Evolutionary conservation across 1,140 invertebrate species (phyloP).

Genomic region (Pseudomyrmex pallidus): DNA sequence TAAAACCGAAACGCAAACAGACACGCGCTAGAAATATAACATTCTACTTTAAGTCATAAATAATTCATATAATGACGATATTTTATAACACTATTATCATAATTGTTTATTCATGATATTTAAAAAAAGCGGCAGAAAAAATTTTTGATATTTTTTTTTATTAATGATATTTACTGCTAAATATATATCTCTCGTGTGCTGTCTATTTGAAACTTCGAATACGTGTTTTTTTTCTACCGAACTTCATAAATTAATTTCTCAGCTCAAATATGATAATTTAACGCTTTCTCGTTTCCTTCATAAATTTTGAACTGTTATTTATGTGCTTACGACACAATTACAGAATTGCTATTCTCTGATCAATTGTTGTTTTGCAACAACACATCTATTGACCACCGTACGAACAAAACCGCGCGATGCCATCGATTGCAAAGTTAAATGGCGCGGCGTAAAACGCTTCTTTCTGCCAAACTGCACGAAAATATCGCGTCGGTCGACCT

Average conservation of each 20-base stretch:
- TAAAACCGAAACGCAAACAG: conserved; percentile 24
- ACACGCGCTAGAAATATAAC: neutral
- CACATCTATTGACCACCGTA: neutral
- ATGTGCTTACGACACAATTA: neutral
- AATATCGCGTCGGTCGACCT: conserved; percentile 47
- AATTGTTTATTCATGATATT: conserved; percentile 8
- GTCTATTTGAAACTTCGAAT: neutral
- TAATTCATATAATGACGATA: neutral
- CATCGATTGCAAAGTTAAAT: conserved; percentile 20
- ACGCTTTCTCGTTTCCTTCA: neutral
- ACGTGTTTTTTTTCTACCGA: neutral
- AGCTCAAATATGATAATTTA: neutral
- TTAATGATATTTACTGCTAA: neutral
- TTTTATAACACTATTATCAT: neutral
- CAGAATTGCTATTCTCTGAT: neutral
- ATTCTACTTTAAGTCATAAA: conserved; percentile 29
- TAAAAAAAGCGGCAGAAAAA: neutral
- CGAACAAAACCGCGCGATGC: neutral
- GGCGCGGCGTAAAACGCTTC: conserved; percentile 28
- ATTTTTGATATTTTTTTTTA: neutral
- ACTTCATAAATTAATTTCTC: neutral
- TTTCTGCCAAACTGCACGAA: conserved; percentile 45
- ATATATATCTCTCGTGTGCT: neutral
- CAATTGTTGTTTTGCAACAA: neutral
- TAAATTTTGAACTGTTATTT: no score